Base-by-base conservation (phyloP, 2,888 invertebrate genomes). In the Aelia acuminata region DNA sequence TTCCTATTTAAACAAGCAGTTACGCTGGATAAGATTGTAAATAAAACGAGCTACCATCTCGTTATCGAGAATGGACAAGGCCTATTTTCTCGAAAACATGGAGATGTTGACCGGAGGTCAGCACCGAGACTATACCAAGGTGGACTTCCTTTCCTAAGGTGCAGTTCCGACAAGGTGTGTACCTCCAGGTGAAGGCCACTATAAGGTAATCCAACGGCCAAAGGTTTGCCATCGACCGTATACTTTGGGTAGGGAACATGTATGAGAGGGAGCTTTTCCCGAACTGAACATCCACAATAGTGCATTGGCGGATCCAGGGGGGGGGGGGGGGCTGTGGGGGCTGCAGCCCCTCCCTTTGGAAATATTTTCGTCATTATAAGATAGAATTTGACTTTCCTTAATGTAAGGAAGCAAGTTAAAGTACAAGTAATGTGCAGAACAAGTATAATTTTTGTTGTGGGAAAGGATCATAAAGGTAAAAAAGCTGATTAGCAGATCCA, bases 101-200 rank as follows among this genome's bases (percentile, higher is more conserved):
- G 70, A 20, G 75, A 39, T 75, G 35, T 75, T 80, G 39, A 80
- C 80, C 80, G 43, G 80, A 80, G 80, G 80, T 80, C 80, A 47
- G 43, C 15, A 13, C 43, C n/a, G 75, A 39, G 75, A 75, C 43
- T 43, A 7, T 39, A 22, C 39, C 80, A 43, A 80, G 43, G 80
- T 43, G 43, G 80, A 43, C 43, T 43, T 47, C 39, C 80, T n/a
- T 80, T 39, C 20, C 43, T 15, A 15, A 10, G 0, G 0, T 85
- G 85, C 35, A 49, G 31, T 53, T 80, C 80, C 80, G 39, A 43
- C 80, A 80, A 47, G 80, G 80, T 11, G 43, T 80, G 43, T 43
- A 43, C 80, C 22, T 13, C 4, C 63, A 31, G 31, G 63, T 70
- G 31, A 70, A 70, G 63, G 63, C 7, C 63, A 1, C 0, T 35